These are phyloP conservation scores for Drosophila koepferae DNA, from an alignment of 2,888 invertebrate genomes.

Conservation along the genomic window DNA sequence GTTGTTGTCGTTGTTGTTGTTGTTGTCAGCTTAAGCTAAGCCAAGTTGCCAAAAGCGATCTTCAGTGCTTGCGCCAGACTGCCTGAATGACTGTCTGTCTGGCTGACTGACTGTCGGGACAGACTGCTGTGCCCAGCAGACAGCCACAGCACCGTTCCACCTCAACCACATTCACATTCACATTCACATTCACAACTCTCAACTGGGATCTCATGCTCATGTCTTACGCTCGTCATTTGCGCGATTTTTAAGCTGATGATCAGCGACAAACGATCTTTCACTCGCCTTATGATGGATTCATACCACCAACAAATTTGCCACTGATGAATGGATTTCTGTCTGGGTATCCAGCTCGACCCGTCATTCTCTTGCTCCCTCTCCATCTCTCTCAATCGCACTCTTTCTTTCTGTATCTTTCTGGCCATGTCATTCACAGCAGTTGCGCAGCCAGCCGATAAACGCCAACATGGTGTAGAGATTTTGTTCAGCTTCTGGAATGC, in stretches of 20 bases:
- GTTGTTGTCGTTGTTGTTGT: neutral
- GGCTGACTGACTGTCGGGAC: constrained; percentile 3
- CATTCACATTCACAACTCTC: constrained; percentile 28
- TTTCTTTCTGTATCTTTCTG: constrained; percentile 26
- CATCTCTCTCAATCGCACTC: constrained; percentile 14
- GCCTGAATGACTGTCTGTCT: neutral
- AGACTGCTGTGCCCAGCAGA: constrained; percentile 26
- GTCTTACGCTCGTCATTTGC: constrained; percentile 83
- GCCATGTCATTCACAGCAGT: constrained; percentile 57
- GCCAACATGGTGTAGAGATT: constrained; percentile 83
- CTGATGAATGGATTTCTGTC: constrained; percentile 85
- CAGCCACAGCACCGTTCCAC: constrained; percentile 41
- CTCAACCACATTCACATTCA: constrained; percentile 31
- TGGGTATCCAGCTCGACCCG: constrained; percentile 30
- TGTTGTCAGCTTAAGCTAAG: constrained; percentile 77
- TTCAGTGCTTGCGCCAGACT: constrained; percentile 12
- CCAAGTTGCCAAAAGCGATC: constrained; percentile 47
- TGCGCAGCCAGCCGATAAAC: constrained; percentile 66
- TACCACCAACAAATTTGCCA: constrained; percentile 85
- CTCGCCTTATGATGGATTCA: constrained; percentile 83
- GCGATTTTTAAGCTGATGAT: constrained; percentile 84
- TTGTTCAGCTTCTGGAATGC: constrained; percentile 84
- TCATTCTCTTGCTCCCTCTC: constrained; percentile 17
- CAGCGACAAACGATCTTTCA: constrained; percentile 84
- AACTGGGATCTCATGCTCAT: constrained; percentile 45